Percentiles rank a stretch among this genome's conserved stretches.
These are phyloP conservation scores for Heliothis subflexa DNA, from an alignment of 1,140 invertebrate species.

Conservation along the genomic window DNA sequence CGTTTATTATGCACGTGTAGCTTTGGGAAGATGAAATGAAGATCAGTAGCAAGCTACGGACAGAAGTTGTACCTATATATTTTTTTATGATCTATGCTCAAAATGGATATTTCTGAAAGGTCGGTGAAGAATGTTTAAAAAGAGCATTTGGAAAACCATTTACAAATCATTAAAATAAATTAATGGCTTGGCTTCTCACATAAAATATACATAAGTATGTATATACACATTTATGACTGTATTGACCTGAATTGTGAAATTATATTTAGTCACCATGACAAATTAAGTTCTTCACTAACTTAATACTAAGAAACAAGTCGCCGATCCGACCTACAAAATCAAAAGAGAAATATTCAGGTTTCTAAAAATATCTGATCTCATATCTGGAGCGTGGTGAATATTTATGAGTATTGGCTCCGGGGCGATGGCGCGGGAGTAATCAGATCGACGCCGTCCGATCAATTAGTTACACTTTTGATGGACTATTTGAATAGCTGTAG, in stretches of 20 bases:
- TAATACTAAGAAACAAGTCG: not conserved
- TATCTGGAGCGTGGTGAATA: not conserved
- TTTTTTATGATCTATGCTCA: not conserved
- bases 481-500: constrained; percentile 6
- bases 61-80: not conserved
- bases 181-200: too few species aligned
- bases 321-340: not conserved
- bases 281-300: too few species aligned
- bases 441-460: constrained; percentile 4
- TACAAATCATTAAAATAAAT: too few species aligned
- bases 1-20: not conserved
- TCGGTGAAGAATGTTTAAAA: too few species aligned
- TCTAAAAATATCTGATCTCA: constrained; percentile 4
- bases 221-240: too few species aligned
- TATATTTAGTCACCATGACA: too few species aligned
- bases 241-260: too few species aligned
- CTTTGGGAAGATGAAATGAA: not conserved
- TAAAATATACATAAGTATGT: too few species aligned
- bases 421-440: not conserved
- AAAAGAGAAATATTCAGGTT: not conserved
- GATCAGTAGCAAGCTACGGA: not conserved
- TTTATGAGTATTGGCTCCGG: constrained; percentile 6
- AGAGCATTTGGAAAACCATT: too few species aligned
- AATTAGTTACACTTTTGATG: constrained; percentile 21
- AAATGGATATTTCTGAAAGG: too few species aligned